Conservation (phyloP, 2,888 invertebrate species). For the Caenorhabditis parvicauda region DNA sequence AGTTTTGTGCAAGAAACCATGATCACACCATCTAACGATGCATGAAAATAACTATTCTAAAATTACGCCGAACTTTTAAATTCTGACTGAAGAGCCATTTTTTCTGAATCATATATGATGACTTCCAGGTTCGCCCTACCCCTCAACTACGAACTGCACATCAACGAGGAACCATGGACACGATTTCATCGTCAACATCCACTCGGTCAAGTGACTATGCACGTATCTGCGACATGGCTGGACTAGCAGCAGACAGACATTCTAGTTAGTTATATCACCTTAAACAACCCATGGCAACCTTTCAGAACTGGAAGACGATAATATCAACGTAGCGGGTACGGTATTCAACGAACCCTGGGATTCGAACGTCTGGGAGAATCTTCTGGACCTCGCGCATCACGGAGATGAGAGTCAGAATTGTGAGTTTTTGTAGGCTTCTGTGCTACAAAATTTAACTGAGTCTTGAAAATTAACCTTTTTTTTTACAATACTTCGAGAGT, state of each 20-base stretch:
- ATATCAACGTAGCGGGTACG: conserved; percentile 69
- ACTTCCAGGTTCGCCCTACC: conserved; percentile 46
- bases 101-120: no score
- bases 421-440: no score
- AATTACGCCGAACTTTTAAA: no score
- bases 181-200: no score
- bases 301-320: conserved; percentile 49
- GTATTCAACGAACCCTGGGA: conserved; percentile 91
- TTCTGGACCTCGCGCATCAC: conserved; percentile 66
- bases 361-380: conserved; percentile 77
- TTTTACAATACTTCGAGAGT: no score
- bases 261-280: conserved; percentile 11
- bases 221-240: conserved; percentile 23
- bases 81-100: no score
- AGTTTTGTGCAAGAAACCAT: no score
- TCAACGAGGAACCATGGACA: conserved; percentile 17
- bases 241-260: not conserved
- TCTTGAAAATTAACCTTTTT: no score
- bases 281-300: not conserved
- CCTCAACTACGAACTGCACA: conserved; percentile 27
- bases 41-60: no score
- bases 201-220: conserved; percentile 27
- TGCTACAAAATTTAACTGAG: no score
- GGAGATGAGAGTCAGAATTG: conserved; percentile 25
- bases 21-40: no score